A percentile compares a stretch with the other conserved stretches of the same genome.
Conservation (phyloP, 2,888 invertebrate genomes). For the Aphidius colemani region DNA sequence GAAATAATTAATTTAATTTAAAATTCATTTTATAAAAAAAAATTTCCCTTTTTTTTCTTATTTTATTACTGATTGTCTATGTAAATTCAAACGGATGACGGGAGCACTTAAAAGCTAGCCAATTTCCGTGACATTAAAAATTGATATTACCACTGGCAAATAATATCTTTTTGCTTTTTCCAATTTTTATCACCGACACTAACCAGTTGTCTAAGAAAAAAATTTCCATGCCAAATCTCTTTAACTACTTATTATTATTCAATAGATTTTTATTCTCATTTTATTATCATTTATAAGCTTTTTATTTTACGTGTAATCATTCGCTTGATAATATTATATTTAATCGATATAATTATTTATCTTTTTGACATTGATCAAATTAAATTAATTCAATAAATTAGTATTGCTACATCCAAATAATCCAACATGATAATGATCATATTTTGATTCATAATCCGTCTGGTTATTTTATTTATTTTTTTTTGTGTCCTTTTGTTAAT, state of each 20-base stretch:
- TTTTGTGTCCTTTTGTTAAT: neutral
- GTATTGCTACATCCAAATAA: too few species aligned
- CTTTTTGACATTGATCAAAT: too few species aligned
- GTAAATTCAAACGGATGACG: conserved; percentile 8
- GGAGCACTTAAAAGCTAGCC: conserved; percentile 36
- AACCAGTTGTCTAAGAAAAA: neutral
- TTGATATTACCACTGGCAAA: conserved; percentile 48
- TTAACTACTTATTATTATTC: conserved; percentile 50
- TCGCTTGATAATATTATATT: too few species aligned
- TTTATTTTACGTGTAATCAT: neutral
- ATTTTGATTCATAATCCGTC: too few species aligned
- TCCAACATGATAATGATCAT: too few species aligned
- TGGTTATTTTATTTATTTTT: neutral
- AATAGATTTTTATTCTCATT: conserved; percentile 37
- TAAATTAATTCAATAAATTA: too few species aligned
- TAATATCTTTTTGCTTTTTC: conserved; percentile 22
- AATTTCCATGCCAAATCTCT: conserved; percentile 30
- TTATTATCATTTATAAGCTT: neutral
- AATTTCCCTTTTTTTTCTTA: too few species aligned
- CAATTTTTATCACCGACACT: conserved; percentile 27
- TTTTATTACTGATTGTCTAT: too few species aligned
- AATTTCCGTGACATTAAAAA: conserved; percentile 50
- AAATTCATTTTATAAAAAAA: too few species aligned
- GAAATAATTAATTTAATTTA: too few species aligned
- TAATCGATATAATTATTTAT: too few species aligned